Conservation (phyloP, 2,797 vertebrate genomes). For the Alcedo atthis region DNA sequence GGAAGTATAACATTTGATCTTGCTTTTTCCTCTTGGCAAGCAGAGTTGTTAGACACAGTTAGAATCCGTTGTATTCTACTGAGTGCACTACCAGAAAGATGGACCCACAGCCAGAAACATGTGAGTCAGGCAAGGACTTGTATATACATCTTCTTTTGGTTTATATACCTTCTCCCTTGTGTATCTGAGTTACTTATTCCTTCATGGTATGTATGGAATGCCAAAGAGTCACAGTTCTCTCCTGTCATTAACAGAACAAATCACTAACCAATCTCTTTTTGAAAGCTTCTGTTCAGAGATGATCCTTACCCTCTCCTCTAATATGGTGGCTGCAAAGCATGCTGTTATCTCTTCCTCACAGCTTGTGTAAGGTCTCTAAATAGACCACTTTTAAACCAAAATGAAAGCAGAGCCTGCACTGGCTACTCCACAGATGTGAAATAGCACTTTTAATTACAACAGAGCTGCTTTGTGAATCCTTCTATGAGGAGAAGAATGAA, state of each 20-base stretch:
- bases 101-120: not conserved
- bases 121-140: slow-evolving; percentile 4
- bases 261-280: not conserved
- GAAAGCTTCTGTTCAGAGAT: not conserved
- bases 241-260: not conserved
- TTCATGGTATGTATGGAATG: not conserved
- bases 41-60: not conserved
- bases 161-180: not conserved
- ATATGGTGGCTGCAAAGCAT: not conserved
- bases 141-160: not conserved
- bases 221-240: not conserved
- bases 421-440: not conserved
- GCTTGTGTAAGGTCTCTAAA: not conserved
- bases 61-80: not conserved
- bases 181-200: not conserved
- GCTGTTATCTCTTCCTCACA: not conserved
- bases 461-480: not conserved
- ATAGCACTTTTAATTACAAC: not conserved
- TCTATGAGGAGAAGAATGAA: not conserved
- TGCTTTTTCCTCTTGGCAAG: slow-evolving; percentile 20
- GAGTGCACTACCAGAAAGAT: not conserved
- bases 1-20: not conserved
- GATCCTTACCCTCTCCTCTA: not conserved
- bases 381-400: not conserved
- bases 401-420: not conserved